These are phyloP conservation scores for Periparus ater DNA, from an alignment of 2,797 vertebrate genomes.

Conservation along the genomic window DNA sequence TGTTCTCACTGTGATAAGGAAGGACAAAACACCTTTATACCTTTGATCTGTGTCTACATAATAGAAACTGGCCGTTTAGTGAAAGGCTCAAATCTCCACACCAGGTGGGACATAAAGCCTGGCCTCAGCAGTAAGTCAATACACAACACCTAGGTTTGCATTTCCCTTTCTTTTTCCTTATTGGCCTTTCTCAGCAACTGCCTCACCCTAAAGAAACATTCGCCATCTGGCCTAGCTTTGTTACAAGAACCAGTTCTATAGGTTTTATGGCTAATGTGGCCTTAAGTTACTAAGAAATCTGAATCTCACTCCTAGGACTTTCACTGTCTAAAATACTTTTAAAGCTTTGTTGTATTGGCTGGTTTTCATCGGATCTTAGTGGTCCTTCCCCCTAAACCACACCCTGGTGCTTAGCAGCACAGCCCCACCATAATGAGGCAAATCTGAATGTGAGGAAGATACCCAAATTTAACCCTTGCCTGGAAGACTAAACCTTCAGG, in stretches of 20 bases:
- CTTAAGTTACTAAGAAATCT: background rate
- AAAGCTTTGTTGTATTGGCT: background rate
- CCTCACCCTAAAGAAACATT: constrained; percentile 34
- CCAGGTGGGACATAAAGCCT: background rate
- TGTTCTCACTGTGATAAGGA: background rate
- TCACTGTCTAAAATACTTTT: background rate
- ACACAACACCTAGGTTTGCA: background rate
- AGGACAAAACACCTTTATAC: background rate
- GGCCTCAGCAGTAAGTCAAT: background rate
- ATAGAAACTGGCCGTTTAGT: background rate
- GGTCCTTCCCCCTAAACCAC: background rate
- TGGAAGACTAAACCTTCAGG: background rate
- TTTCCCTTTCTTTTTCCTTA: constrained; percentile 13
- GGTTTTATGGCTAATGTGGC: background rate
- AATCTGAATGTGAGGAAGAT: background rate
- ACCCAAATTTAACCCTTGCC: background rate
- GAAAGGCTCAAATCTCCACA: background rate
- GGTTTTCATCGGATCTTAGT: background rate
- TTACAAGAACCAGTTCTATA: constrained; percentile 42
- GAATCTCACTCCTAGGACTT: background rate
- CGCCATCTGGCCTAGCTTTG: background rate
- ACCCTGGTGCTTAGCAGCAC: background rate
- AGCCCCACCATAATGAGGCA: background rate
- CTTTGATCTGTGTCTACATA: background rate
- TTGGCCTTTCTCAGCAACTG: background rate